phyloP scores from a whole-genome alignment of 2,888 invertebrate species.

The Epiblema foenella region DNA sequence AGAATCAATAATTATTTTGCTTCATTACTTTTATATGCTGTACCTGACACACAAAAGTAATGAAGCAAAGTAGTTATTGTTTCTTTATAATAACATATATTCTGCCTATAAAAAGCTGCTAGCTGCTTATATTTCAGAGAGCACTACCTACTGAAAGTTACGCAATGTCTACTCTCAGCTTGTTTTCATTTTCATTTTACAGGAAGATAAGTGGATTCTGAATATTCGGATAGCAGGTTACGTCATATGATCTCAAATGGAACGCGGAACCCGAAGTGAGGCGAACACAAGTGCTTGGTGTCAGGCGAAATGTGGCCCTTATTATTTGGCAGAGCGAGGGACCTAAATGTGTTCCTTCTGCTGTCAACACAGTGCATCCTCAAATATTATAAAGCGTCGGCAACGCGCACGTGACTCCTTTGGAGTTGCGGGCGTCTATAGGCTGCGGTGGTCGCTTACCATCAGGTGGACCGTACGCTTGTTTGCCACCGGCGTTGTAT shows the following conservation, averaged over 20 bases:
- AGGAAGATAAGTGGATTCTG: slow-evolving; percentile 44
- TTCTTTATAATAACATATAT: background rate
- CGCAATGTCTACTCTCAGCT: slow-evolving; percentile 10
- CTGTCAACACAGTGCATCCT: too few relatives aligned
- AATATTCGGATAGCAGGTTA: slow-evolving; percentile 34
- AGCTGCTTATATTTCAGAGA: slow-evolving; percentile 2
- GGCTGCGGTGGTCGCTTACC: too few relatives aligned
- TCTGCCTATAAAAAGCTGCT: background rate
- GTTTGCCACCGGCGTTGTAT: too few relatives aligned
- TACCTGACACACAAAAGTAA: background rate
- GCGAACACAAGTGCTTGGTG: slow-evolving; percentile 31
- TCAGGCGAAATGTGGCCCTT: slow-evolving; percentile 52
- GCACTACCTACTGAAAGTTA: slow-evolving; percentile 19
- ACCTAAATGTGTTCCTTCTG: too few relatives aligned
- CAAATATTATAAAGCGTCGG: too few relatives aligned
- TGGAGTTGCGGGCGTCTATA: too few relatives aligned
- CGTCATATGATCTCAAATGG: slow-evolving; percentile 47
- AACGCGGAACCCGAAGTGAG: slow-evolving; percentile 59
- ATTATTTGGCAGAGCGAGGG: background rate
- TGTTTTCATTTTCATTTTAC: slow-evolving; percentile 29
- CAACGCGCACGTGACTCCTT: too few relatives aligned
- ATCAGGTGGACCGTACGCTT: too few relatives aligned
- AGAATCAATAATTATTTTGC: too few relatives aligned
- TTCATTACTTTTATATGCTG: background rate
- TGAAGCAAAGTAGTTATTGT: too few relatives aligned